Evolutionary conservation across 1,140 invertebrate genomes (phyloP).

Genomic region (Monomorium pharaonis): DNA sequence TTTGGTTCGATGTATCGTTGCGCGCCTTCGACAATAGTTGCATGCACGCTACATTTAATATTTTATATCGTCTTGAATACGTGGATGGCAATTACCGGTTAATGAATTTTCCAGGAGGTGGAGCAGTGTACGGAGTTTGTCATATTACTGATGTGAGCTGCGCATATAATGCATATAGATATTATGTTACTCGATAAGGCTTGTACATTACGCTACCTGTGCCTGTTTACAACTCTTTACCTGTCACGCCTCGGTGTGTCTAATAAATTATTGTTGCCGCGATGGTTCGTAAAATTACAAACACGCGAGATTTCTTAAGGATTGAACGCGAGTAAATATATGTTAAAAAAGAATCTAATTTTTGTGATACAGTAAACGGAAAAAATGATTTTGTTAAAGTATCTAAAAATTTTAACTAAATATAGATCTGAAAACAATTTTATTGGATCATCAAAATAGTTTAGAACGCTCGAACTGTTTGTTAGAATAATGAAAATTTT

Average conservation of each 20-base stretch:
- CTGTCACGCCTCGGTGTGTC: neutral
- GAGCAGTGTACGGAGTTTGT: slow-evolving; percentile 31
- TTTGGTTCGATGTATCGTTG: neutral
- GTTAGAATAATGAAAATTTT: too few species aligned
- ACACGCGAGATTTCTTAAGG: slow-evolving; percentile 18
- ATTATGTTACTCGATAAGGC: slow-evolving; percentile 44
- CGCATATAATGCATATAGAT: slow-evolving; percentile 17
- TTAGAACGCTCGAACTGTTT: too few species aligned
- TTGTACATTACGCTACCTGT: neutral
- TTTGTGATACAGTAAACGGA: neutral
- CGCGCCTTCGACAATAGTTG: slow-evolving; percentile 8
- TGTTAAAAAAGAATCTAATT: neutral
- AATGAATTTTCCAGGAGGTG: slow-evolving; percentile 66
- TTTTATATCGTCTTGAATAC: slow-evolving; percentile 31
- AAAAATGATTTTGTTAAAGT: too few species aligned
- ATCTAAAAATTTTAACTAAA: too few species aligned
- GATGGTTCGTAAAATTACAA: neutral
- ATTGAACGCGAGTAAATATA: neutral
- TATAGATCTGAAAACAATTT: too few species aligned
- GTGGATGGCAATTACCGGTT: slow-evolving; percentile 44
- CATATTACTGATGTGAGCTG: slow-evolving; percentile 31
- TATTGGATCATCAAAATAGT: too few species aligned
- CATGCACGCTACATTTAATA: neutral
- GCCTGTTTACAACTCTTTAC: slow-evolving; percentile 20
- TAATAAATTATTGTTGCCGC: slow-evolving; percentile 24